These are phyloP conservation scores for Menidia menidia DNA, from an alignment of 2,797 vertebrate species.

Conservation along the genomic window DNA sequence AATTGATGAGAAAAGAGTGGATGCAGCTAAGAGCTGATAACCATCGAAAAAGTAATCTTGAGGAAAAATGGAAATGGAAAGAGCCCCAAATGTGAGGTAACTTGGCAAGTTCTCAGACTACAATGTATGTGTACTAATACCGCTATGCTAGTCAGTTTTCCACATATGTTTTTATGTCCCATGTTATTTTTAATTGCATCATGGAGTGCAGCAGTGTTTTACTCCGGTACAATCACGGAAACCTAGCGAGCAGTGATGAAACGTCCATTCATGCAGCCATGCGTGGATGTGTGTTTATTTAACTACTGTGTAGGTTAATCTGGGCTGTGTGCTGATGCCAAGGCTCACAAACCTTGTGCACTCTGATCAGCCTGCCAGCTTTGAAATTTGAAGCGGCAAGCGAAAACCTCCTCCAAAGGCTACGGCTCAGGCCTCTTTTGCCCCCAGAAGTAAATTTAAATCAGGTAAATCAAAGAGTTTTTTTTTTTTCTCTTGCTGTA, in stretches of 20 bases:
- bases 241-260: slow-evolving; percentile 66
- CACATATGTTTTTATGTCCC: slow-evolving; percentile 47
- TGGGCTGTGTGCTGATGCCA: slow-evolving; percentile 68
- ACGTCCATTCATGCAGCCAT: slow-evolving; percentile 74
- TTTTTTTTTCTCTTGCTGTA: slow-evolving; percentile 4
- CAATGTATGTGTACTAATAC: slow-evolving; percentile 11
- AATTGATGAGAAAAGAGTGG: slow-evolving; percentile 32
- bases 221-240: slow-evolving; percentile 61
- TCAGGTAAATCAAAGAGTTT: slow-evolving; percentile 55
- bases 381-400: slow-evolving; percentile 66
- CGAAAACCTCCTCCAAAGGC: slow-evolving; percentile 48
- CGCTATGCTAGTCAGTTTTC: slow-evolving; percentile 30
- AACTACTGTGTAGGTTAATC: slow-evolving; percentile 77
- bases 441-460: slow-evolving; percentile 31
- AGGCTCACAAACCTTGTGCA: slow-evolving; percentile 68
- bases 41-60: slow-evolving; percentile 36
- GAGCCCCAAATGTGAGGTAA: slow-evolving; percentile 9
- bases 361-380: slow-evolving; percentile 74
- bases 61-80: slow-evolving; percentile 17
- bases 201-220: slow-evolving; percentile 51
- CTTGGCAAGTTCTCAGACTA: neutral
- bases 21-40: slow-evolving; percentile 43
- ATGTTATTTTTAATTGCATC: slow-evolving; percentile 72
- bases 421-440: slow-evolving; percentile 25
- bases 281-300: slow-evolving; percentile 73